phyloP scores from a whole-genome alignment of 2,888 invertebrate species.

The Calameuta idolon region DNA sequence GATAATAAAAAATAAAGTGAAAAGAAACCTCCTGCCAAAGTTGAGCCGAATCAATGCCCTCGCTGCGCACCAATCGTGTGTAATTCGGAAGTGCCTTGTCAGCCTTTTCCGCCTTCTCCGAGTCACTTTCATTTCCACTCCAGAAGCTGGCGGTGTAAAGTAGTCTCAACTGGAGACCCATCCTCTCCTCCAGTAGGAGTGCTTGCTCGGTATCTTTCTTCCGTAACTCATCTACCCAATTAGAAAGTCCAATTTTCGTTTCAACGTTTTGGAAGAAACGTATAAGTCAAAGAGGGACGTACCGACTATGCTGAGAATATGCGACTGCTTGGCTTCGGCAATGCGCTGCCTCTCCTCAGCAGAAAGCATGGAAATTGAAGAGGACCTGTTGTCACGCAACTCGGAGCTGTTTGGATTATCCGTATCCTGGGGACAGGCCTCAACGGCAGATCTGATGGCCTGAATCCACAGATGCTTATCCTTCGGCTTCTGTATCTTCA shows the following conservation, averaged over 20 bases:
- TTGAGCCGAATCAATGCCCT: constrained; percentile 81
- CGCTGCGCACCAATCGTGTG: constrained; percentile 78
- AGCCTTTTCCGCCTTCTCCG: constrained; percentile 40
- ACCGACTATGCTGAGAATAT: constrained; percentile 86
- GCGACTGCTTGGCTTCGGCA: constrained; percentile 82
- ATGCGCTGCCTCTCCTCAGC: constrained; percentile 84
- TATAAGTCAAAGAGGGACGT: constrained; percentile 52
- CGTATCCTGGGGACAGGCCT: constrained; percentile 86
- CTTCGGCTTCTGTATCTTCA: constrained; percentile 87
- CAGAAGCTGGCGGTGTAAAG: constrained; percentile 75
- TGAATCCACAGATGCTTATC: constrained; percentile 93
- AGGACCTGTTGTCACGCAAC: constrained; percentile 53
- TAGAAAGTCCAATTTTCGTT: background rate
- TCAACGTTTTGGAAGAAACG: background rate
- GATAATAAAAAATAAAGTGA: constrained; percentile 7
- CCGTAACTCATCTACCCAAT: constrained; percentile 78
- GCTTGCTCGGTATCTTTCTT: constrained; percentile 91
- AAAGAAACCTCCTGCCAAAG: constrained; percentile 82
- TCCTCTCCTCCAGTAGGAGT: constrained; percentile 87
- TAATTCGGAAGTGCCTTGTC: constrained; percentile 73
- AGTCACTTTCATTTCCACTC: constrained; percentile 57
- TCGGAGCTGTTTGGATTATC: constrained; percentile 72
- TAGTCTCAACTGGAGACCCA: constrained; percentile 83
- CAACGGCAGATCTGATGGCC: constrained; percentile 86
- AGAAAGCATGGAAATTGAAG: constrained; percentile 61